A percentile compares a stretch with the other conserved stretches of the same genome.
phyloP scores from a whole-genome alignment of 2,113 vertebrate species.

The Hymenochirus boettgeri region DNA sequence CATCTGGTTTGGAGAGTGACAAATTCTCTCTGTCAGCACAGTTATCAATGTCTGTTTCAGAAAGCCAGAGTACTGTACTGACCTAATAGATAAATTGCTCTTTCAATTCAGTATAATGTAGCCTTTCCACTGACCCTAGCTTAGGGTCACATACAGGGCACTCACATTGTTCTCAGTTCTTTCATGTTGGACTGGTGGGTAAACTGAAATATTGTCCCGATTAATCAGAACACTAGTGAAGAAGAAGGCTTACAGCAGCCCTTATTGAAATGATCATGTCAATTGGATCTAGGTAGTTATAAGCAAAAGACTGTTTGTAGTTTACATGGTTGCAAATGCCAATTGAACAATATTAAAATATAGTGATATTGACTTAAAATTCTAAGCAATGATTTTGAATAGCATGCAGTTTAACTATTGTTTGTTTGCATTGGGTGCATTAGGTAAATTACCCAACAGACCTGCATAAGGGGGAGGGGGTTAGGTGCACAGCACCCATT shows the following conservation, averaged over 20 bases:
- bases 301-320: too few relatives aligned
- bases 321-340: neutral
- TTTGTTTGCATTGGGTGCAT: slow-evolving; percentile 10
- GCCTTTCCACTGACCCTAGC: slow-evolving; percentile 52
- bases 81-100: slow-evolving; percentile 54
- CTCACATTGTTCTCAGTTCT: slow-evolving; percentile 53
- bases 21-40: slow-evolving; percentile 52
- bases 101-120: slow-evolving; percentile 51
- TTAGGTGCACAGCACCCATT: too few relatives aligned
- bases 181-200: slow-evolving; percentile 48
- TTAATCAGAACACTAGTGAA: slow-evolving; percentile 37
- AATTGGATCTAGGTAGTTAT: too few relatives aligned
- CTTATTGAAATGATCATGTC: too few relatives aligned
- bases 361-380: neutral
- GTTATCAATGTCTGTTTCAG: slow-evolving; percentile 57
- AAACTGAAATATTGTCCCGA: slow-evolving; percentile 42
- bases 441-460: too few relatives aligned
- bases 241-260: neutral
- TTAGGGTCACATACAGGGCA: slow-evolving; percentile 58
- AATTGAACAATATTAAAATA: neutral
- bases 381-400: neutral
- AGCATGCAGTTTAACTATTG: neutral
- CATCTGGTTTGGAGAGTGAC: neutral
- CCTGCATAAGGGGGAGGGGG: too few relatives aligned
- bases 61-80: slow-evolving; percentile 45